Base-by-base conservation (phyloP, 1,140 invertebrate species). In the Papilio xuthus region DNA sequence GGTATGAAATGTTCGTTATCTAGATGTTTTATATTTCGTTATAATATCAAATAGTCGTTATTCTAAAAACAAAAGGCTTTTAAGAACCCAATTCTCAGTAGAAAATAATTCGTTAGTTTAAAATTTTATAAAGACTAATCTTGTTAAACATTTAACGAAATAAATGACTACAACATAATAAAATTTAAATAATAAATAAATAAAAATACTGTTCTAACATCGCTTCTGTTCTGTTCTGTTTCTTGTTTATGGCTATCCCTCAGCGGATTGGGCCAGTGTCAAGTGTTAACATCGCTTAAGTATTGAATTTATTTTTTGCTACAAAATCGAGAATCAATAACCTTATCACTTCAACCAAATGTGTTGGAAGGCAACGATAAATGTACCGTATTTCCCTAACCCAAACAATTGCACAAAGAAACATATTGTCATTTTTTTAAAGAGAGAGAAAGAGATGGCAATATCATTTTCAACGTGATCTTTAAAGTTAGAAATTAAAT, bases 271-370 rank as follows among this genome's bases (percentile, higher is more conserved):
- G n/a, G n/a, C n/a, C n/a, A n/a, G n/a, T n/a, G n/a, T n/a, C n/a
- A n/a, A n/a, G n/a, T n/a, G n/a, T n/a, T n/a, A 12, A 32, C 18
- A 67, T 67, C 26, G 28, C 13, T 6, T 20, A 67, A 28, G 23
- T 28, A 28, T 23, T 12, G 60, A 67, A 32, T 28, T 28, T 63
- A 63, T 63, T 18, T 28, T 28, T 67, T 18, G 13, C 26, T 15
- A 26, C 15, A 32, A 67, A 67, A 67, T 67, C 26, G 60, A 67
- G 26, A 67, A 67, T 67, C 60, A 32, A 67, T 67, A 67, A n/a
- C 15, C 60, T 15, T 67, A 67, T 67, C 26, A 67, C 26, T 67
- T 67, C 26, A 13, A 67, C 12, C 60, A 26, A 67, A 67, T 67
- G 60, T 67, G 4, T 67, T 67, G 60, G 60, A 67, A 67, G 60